Percentiles rank a stretch among this genome's conserved stretches.
Evolutionary conservation across 2,888 invertebrate species (phyloP).

Genomic region (Odontocerum albicorne): DNA sequence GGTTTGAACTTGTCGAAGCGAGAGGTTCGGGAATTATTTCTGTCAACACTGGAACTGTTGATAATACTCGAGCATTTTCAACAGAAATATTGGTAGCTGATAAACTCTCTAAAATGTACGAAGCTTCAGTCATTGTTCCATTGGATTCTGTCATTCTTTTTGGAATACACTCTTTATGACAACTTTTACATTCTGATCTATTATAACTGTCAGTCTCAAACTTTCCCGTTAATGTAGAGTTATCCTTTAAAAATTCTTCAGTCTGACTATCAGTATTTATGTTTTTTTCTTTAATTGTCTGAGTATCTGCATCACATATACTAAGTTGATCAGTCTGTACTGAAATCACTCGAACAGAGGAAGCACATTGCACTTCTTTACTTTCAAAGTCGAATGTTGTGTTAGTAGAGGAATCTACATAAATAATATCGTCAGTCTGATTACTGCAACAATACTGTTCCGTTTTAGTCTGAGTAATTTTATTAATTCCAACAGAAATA

Average conservation of each 20-base stretch:
- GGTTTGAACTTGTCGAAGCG: constrained; percentile 17
- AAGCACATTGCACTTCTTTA: constrained; percentile 18
- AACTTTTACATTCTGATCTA: not conserved
- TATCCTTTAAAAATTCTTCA: not conserved
- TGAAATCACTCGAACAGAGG: not conserved
- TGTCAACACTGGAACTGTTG: constrained; percentile 25
- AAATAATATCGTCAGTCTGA: constrained; percentile 51
- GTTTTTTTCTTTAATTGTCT: constrained; percentile 5
- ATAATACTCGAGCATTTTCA: constrained; percentile 18
- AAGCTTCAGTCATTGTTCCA: constrained; percentile 21
- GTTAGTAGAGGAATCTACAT: constrained; percentile 42
- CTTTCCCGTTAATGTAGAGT: not conserved
- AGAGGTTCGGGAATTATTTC: constrained; percentile 24
- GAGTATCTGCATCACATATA: constrained; percentile 7
- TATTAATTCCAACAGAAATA: constrained; percentile 49
- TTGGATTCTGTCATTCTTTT: not conserved
- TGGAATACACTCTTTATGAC: too few species aligned
- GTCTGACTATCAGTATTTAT: constrained; percentile 6
- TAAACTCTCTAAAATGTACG: constrained; percentile 13
- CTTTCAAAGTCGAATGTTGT: constrained; percentile 8
- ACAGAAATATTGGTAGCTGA: constrained; percentile 4
- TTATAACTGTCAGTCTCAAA: not conserved
- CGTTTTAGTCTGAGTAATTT: constrained; percentile 47
- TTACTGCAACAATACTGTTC: constrained; percentile 49
- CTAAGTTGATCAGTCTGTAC: constrained; percentile 18